Base-by-base conservation (phyloP, 1,140 invertebrate genomes). In the Caenorhabditis latens region DNA sequence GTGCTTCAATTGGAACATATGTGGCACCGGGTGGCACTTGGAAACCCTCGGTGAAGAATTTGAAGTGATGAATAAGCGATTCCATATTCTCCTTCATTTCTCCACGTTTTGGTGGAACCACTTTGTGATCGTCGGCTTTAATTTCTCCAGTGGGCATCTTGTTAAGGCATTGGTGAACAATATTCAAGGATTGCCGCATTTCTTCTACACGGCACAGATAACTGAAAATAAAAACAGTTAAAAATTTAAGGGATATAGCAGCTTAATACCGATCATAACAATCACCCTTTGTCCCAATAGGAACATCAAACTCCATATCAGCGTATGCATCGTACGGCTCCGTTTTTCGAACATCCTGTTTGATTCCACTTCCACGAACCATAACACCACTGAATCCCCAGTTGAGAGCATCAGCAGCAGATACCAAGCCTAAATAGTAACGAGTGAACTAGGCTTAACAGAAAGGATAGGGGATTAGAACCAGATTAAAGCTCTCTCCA, bases 21-120 rank as follows among this genome's bases (percentile, higher is more conserved):
- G 96, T 97, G 3, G 95, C 93, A 19, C 98, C 98, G 32, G 97
- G 96, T 0, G 98, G 98, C 65, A 99, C 98, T 48, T 86, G 96
- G 93, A 96, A 99, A 0, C 98, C 98, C 94, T 99, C 97, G 16
- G 96, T 97, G 93, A 96, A 99, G 67, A 99, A 94, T 94, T 99
- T 99, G 93, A 99, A 99, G 93, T 99, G 98, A 93, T 99, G 98
- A 93, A 99, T 99, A 48, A 99, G 93, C 0, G 97, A 96, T 93
- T 99, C 98, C 98, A 99, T 99, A 0, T 97, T 98, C 0, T 95
- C 95, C 94, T 98, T 98, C 97, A 98, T 98, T 94, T 98, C 97
- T 53, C 95, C 94, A 75, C 98, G 94, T 21, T 94, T 95, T 14
- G 98, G 98, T 48, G 97, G 96, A 0, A 95, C 95, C 4, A 99